Base-by-base conservation (phyloP, 2,797 vertebrate genomes). In the Gallirallus australis region DNA sequence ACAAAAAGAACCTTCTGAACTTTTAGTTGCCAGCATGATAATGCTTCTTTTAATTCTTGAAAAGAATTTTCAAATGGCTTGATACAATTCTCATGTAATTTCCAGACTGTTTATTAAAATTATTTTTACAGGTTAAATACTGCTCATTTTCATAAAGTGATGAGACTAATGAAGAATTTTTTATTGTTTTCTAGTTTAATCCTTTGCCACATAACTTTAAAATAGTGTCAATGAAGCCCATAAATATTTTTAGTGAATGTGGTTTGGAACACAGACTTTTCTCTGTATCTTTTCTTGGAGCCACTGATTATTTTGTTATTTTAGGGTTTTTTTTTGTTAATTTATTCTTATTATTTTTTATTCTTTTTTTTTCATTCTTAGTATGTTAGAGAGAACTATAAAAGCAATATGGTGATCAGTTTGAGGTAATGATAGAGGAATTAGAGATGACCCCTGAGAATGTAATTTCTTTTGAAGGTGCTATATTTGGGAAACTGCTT, bases 381-480 rank as follows among this genome's bases (percentile, higher is more conserved):
- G 2, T 65, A 3, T 40, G 15, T 48, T 56, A 37, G 35, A 31
- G 24, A 86, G 15, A 76, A 50, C 1, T 35, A 24, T n/a, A 77
- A 14, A 35, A 76, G 17, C 19, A 66, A 40, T 73, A 47, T 2
- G 3, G 8, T 82, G 35, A 83, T 73, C 30, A 71, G 19, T 70
- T 50, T 50, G 53, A 68, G 6, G 13, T 61, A 78, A 52, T 75
- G 31, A 54, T 9, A 69, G n/a, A 18, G 76, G 56, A 90, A 78
- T 82, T 81, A 81, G 13, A 53, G 35, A 42, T 18, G 13, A 53
- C 23, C 20, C 75, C 18, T 78, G 12, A 64, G 15, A 83, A 63
- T 64, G 18, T 27, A 69, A 57, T 86, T 91, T 83, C 28, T 88
- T 82, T 83, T 78, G 66, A 94, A 75, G 59, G 65, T 35, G 18